Evolutionary conservation across 2,113 vertebrate genomes (phyloP).

Genomic region (Opisthocomus hoazin): DNA sequence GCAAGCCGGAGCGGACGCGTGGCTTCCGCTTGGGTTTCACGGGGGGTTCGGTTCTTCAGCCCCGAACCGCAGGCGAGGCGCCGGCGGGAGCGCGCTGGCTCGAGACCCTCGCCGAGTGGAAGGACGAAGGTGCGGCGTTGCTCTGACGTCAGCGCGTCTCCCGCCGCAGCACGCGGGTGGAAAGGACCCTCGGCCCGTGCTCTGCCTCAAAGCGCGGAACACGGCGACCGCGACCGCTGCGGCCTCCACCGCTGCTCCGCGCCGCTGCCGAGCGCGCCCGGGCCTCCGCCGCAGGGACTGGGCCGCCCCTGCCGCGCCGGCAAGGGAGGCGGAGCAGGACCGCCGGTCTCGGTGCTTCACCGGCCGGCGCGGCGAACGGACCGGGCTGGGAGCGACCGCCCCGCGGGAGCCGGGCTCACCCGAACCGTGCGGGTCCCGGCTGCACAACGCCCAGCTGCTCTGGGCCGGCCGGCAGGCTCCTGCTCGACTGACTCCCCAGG

Average conservation of each 20-base stretch:
- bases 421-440: background rate
- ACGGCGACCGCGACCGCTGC: accelerated
- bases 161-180: accelerated
- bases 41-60: accelerated
- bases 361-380: too few species aligned
- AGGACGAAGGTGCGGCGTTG: too few species aligned
- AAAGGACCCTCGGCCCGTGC: accelerated
- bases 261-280: too few species aligned
- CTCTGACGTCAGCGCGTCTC: accelerated
- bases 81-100: accelerated
- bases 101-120: accelerated
- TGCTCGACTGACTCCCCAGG: accelerated
- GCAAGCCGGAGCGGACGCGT: accelerated
- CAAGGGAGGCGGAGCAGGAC: too few species aligned
- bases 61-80: too few species aligned
- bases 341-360: too few species aligned
- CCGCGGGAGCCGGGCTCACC: too few species aligned
- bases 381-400: too few species aligned
- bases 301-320: too few species aligned
- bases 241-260: background rate
- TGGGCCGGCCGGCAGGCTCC: too few species aligned
- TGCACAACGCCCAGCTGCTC: background rate
- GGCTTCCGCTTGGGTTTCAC: background rate
- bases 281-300: too few species aligned
- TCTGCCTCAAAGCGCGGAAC: accelerated